A percentile compares a stretch with the other conserved stretches of the same genome.
Evolutionary conservation across 2,113 vertebrate species (phyloP).

Genomic region (Megaceryle maxima): DNA sequence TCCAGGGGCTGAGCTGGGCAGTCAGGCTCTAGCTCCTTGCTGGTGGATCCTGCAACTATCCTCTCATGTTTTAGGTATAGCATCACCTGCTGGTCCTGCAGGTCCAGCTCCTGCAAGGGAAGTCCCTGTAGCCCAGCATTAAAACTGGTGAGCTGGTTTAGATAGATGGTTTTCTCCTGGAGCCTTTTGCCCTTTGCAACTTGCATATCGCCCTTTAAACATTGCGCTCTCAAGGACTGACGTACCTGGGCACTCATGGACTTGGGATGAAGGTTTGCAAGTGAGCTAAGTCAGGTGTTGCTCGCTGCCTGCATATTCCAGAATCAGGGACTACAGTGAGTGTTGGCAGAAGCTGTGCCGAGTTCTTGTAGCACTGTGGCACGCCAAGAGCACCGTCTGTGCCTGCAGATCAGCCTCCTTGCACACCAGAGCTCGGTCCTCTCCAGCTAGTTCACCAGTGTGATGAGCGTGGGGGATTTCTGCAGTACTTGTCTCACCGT

Average conservation of each 20-base stretch:
- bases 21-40: neutral
- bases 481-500: neutral
- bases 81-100: neutral
- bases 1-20: neutral
- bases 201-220: neutral
- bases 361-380: fast-evolving
- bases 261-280: neutral
- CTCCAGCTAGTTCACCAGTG: neutral
- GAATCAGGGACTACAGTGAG: neutral
- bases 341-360: neutral
- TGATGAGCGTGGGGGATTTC: neutral
- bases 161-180: neutral
- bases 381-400: neutral
- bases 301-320: neutral
- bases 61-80: fast-evolving
- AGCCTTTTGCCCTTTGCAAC: neutral
- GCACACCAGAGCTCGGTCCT: fast-evolving
- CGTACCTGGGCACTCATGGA: fast-evolving
- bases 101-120: neutral
- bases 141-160: neutral
- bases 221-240: neutral
- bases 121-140: neutral
- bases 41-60: neutral
- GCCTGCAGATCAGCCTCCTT: fast-evolving
- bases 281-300: neutral